Conservation (phyloP, 2,888 invertebrate genomes). For the Andrena trimmerana region DNA sequence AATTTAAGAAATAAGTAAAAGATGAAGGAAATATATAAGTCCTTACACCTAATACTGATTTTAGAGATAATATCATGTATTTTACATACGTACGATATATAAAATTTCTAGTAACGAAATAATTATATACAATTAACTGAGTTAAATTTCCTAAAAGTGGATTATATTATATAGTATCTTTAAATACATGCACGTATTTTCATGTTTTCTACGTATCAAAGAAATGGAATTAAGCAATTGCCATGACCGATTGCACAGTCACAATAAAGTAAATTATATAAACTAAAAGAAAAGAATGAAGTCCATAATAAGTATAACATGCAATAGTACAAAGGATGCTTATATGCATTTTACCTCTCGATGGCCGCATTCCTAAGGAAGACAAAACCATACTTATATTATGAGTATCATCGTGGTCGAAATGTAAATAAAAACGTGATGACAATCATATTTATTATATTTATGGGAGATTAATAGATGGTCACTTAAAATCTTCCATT, state of each 20-base stretch:
- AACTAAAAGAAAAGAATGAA: constrained; percentile 66
- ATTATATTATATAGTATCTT: constrained; percentile 16
- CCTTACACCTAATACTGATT: not conserved
- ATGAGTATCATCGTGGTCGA: constrained; percentile 57
- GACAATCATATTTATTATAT: constrained; percentile 13
- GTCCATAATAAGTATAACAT: constrained; percentile 71
- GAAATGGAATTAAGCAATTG: constrained; percentile 18
- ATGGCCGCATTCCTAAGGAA: constrained; percentile 86
- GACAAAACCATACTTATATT: constrained; percentile 82
- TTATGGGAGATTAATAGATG: constrained; percentile 6
- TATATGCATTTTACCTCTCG: constrained; percentile 85
- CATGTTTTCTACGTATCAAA: constrained; percentile 19
- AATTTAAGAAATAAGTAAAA: not conserved
- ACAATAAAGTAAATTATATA: constrained; percentile 40
- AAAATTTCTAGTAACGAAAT: not conserved
- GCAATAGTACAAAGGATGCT: constrained; percentile 64
- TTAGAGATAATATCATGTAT: not conserved
- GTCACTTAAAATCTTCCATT: not conserved
- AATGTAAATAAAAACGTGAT: constrained; percentile 37
- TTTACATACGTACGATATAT: not conserved
- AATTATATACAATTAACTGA: constrained; percentile 3
- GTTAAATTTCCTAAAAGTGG: not conserved
- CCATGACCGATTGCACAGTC: constrained; percentile 18
- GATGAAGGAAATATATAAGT: not conserved
- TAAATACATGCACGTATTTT: constrained; percentile 44